Conservation (phyloP, 2,888 invertebrate species). For the Megaustenia siamemsis region DNA sequence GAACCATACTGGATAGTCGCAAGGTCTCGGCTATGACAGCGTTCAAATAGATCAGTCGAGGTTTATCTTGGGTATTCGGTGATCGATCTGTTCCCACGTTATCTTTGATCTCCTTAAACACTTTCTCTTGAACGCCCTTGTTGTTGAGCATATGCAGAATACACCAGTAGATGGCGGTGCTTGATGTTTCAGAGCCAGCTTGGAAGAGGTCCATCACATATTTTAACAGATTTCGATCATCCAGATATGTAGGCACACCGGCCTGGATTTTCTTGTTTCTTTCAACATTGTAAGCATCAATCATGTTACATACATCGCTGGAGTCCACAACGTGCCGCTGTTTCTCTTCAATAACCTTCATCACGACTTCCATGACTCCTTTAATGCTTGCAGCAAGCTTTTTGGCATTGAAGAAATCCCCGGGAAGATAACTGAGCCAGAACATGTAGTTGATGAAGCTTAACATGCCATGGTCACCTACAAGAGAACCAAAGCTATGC, state of each 20-base stretch:
- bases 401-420: background rate
- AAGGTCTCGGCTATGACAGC: too few species aligned
- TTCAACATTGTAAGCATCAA: background rate
- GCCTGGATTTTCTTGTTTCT: background rate
- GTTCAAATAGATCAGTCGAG: background rate
- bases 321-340: too few species aligned
- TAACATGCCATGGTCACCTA: too few species aligned
- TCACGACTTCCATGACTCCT: too few species aligned
- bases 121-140: background rate
- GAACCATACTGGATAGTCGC: background rate
- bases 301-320: background rate
- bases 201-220: background rate
- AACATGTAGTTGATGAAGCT: too few species aligned
- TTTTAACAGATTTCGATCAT: background rate
- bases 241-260: background rate
- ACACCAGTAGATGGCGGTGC: conserved; percentile 1
- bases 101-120: background rate
- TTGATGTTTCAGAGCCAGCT: background rate
- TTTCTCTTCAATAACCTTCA: too few species aligned
- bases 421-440: background rate
- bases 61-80: background rate
- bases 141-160: background rate
- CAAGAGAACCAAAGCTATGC: too few species aligned
- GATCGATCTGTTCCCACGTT: background rate
- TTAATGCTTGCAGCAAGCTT: background rate